Conservation (phyloP, 2,113 vertebrate genomes). For the Columbina picui region DNA sequence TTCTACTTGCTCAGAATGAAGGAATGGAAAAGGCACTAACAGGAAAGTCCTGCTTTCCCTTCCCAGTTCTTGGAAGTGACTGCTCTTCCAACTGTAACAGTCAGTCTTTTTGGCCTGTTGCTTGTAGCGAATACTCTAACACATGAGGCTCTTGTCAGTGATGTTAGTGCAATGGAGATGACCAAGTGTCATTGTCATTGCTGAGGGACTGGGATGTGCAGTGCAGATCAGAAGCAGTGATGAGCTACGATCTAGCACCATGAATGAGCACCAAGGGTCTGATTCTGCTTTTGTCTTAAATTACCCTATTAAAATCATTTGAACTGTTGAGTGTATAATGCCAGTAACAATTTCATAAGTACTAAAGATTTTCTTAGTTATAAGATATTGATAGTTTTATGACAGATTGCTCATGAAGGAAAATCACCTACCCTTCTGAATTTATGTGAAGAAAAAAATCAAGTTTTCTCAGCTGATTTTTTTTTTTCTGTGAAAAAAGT, state of each 20-base stretch:
- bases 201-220: background rate
- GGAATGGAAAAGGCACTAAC: background rate
- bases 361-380: background rate
- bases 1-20: background rate
- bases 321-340: background rate
- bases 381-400: background rate
- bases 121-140: background rate
- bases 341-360: background rate
- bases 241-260: background rate
- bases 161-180: background rate
- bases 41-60: background rate
- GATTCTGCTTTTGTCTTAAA: background rate
- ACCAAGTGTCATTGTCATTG: background rate
- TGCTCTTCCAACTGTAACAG: background rate
- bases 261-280: background rate
- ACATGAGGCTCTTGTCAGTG: fast-evolving
- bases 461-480: background rate
- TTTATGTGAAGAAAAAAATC: background rate
- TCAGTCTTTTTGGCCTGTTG: background rate
- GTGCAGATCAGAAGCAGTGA: background rate
- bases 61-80: background rate
- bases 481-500: background rate
- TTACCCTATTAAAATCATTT: background rate
- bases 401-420: background rate
- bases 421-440: background rate